Evolutionary conservation across 2,888 invertebrate genomes (phyloP), one percentile per base, ranked within the genome.

Genomic region (Meiosimyza platycephala): DNA sequence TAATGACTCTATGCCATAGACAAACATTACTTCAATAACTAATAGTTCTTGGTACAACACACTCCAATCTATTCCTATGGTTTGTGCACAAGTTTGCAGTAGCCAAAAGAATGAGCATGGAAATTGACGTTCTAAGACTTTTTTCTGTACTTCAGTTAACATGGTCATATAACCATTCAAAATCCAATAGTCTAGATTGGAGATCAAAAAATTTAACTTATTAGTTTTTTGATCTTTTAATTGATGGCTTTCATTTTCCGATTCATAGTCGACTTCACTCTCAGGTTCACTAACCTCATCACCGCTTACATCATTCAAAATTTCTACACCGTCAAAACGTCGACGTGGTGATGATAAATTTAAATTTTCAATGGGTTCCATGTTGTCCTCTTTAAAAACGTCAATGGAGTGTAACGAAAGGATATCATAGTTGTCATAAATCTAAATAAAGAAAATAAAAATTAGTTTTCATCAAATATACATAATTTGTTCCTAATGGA

Each of bases 111-210:
- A 87, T 16, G 80, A 85, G 52, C 78, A 74, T 9, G 87, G 84
- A 13, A 87, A 82, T 59, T 80, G 78, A 7, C 77, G 73, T 33
- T 82, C 79, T 3, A 86, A 28, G 47, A 82, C 76, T 0, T 75
- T 74, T 22, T 80, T 80, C 59, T 82, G 79, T 0, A 67, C n/a
- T 12, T 76, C 77, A 3, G 22, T 76, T 0, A 84, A 63, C 2
- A 50, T 73, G 1, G 15, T 4, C 9, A 77, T 33, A 33, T 76
- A 74, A 0, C 85, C 86, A 57, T 84, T 77, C 1, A 86, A 69
- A n/a, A 82, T 76, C 87, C 87, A 88, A 73, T 81, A 84, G 76
- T 87, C 86, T 72, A 86, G 82, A 72, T 84, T 85, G 3, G 87
- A 85, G 11, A 82, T 79, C 48, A 79, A 76, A 28, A 87, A 76